Evolutionary conservation across 2,797 vertebrate genomes (phyloP), one percentile per base, ranked within the genome.

Genomic region (Arrhamphus sclerolepis): DNA sequence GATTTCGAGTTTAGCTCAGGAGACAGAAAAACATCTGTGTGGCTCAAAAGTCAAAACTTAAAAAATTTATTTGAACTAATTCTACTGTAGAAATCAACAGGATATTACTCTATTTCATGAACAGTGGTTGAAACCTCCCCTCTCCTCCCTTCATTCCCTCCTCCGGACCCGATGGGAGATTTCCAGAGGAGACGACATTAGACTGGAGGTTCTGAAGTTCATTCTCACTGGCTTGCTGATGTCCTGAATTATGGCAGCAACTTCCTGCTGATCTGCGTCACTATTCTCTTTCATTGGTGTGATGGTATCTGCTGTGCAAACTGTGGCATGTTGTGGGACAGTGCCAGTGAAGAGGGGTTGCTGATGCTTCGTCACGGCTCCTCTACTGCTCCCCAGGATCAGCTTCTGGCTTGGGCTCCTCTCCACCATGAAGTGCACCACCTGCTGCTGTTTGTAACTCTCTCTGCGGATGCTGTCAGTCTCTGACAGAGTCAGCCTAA

Each of bases 361-460:
- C 51, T 47, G 84, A 64, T 85, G 69, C 55, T 72, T 65, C 7
- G 51, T 73, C 61, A 65, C 57, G 46, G 6, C 44, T 38, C 57
- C 34, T 13, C 10, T 52, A 55, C 55, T 10, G 21, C 56, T 72
- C 43, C 76, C 75, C 66, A 87, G 68, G 55, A 20, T 71, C 70
- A 87, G 56, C 1, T 19, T 85, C 74, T 85, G 83, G 55, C 68
- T 69, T 40, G 61, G 75, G 46, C 46, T 81, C 72, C 79, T 82
- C 62, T 81, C 44, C 0, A 80, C 80, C 65, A 70, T 60, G 48
- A 87, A 75, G 70, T 87, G 78, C 38, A 49, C 72, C 80, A 82
- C 84, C 87, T 85, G 82, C 55, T 87, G 82, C 78, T 80, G 82
- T 68, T 80, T 80, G 24, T 89, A 84, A 78, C 82, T 84, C 74